A percentile compares a stretch with the other conserved stretches of the same genome.
Conservation (phyloP, 1,140 invertebrate species). For the Meloidogyne floridensis region DNA sequence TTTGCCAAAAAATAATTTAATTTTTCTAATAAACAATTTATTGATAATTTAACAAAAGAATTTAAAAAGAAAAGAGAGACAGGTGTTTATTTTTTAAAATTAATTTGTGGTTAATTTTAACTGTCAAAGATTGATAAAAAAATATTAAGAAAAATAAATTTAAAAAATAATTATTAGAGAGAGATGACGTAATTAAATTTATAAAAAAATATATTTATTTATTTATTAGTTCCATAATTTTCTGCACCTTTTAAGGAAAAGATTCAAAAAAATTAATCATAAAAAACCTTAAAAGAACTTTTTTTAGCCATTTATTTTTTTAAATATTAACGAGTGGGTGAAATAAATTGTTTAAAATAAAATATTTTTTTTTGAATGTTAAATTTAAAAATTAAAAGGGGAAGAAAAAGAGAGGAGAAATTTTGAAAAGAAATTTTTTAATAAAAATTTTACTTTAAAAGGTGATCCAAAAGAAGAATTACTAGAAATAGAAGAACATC, state of each 20-base stretch:
- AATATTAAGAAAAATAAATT: neutral
- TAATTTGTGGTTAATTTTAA: slow-evolving; percentile 2
- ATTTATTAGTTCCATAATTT: neutral
- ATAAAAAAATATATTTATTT: neutral
- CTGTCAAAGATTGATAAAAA: neutral
- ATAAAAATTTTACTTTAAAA: slow-evolving; percentile 31
- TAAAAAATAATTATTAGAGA: neutral
- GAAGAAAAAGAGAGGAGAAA: neutral
- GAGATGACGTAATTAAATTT: neutral
- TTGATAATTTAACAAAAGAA: too few relatives aligned
- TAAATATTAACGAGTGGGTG: neutral
- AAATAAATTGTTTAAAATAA: neutral
- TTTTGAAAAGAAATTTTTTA: slow-evolving; percentile 9
- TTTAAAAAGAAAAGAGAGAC: neutral
- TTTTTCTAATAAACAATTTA: too few relatives aligned
- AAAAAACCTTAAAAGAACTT: neutral
- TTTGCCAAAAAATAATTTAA: too few relatives aligned
- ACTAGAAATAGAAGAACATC: slow-evolving; percentile 35
- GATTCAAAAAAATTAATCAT: neutral
- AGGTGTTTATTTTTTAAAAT: neutral
- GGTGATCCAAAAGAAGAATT: slow-evolving; percentile 35
- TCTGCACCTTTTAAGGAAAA: neutral
- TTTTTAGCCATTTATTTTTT: neutral
- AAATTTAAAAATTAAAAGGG: too few relatives aligned
- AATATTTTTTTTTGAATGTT: too few relatives aligned